Conservation (phyloP, 2,888 invertebrate genomes). For the Aphidoletes aphidimyza region DNA sequence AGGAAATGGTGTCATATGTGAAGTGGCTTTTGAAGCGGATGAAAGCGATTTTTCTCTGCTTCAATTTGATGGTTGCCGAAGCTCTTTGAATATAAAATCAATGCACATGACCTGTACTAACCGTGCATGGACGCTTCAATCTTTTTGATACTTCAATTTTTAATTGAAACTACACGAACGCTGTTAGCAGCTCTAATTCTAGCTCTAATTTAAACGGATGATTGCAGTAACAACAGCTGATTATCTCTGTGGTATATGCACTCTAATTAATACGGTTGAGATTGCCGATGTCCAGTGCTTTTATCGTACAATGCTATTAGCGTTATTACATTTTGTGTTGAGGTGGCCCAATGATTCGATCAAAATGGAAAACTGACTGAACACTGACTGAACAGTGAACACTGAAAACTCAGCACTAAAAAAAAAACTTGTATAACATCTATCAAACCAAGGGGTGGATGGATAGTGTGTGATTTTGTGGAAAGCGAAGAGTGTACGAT, state of each 20-base stretch:
- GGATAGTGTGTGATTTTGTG: no score
- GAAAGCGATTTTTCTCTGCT: neutral
- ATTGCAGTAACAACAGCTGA: neutral
- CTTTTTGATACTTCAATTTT: neutral
- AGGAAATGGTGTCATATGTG: conserved; percentile 31
- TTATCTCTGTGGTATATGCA: neutral
- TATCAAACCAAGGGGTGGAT: no score
- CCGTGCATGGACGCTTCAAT: neutral
- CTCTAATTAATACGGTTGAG: conserved; percentile 12
- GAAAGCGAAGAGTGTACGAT: no score
- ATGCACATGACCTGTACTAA: neutral
- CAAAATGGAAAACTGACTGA: neutral
- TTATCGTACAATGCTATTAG: conserved; percentile 44
- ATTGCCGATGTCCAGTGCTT: neutral
- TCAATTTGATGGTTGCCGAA: no score
- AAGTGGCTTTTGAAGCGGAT: neutral
- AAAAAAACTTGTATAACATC: no score
- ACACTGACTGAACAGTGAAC: neutral
- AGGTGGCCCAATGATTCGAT: neutral
- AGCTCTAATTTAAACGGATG: neutral
- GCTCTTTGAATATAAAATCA: neutral
- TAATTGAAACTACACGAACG: no score
- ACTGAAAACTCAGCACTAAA: no score
- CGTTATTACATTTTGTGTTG: neutral
- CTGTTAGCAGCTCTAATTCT: neutral